Evolutionary conservation across 2,888 invertebrate species (phyloP).

Genomic region (Acheta domesticus): DNA sequence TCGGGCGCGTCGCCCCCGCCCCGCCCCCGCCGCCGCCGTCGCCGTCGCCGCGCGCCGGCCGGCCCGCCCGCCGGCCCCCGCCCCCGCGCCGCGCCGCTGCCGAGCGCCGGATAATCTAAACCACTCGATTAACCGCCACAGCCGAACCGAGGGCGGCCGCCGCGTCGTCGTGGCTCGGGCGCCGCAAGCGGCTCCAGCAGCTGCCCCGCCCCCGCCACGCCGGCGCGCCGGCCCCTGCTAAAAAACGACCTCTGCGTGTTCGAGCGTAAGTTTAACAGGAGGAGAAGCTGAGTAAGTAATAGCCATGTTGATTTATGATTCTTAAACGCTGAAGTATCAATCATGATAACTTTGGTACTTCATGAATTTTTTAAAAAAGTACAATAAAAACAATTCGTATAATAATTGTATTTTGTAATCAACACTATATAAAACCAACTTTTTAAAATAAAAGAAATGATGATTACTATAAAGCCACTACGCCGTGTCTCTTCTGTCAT

Average conservation of each 20-base stretch:
- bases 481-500: slow-evolving; percentile 7
- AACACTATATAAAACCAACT: slow-evolving; percentile 18
- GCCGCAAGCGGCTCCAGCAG: background rate
- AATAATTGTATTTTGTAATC: slow-evolving; percentile 18
- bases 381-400: slow-evolving; percentile 7
- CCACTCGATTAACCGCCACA: background rate
- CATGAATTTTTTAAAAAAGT: slow-evolving; percentile 9
- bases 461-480: slow-evolving; percentile 7
- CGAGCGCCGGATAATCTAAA: background rate
- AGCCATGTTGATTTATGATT: slow-evolving; percentile 18
- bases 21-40: background rate
- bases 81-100: background rate
- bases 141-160: slow-evolving; percentile 6
- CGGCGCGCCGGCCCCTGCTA: background rate
- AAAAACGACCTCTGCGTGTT: slow-evolving; percentile 5
- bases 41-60: too few relatives aligned
- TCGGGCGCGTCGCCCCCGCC: background rate
- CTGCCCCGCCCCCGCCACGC: background rate
- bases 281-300: slow-evolving; percentile 12
- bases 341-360: slow-evolving; percentile 5
- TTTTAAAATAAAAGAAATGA: slow-evolving; percentile 10
- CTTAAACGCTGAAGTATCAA: slow-evolving; percentile 6
- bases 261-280: background rate
- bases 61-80: background rate
- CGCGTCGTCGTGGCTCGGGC: background rate